Evolutionary conservation across 2,888 invertebrate genomes (phyloP).

Genomic region (Acanthosepion lycidas): DNA sequence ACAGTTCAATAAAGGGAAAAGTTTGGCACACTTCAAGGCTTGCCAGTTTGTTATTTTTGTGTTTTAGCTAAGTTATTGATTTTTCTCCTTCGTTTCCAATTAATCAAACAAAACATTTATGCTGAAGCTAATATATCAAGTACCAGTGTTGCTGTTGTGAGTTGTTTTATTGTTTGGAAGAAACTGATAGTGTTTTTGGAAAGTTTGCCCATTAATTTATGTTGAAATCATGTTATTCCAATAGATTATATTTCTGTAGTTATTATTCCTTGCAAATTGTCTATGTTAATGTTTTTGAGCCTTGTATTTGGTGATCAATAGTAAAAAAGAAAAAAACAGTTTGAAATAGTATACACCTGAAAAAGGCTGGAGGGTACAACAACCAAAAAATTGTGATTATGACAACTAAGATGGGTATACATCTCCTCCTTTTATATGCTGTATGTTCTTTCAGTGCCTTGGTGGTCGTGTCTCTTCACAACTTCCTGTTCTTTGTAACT

Average conservation of each 20-base stretch:
- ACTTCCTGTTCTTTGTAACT: too few relatives aligned
- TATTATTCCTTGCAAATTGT: neutral
- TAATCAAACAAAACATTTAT: constrained; percentile 1
- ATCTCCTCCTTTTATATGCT: too few relatives aligned
- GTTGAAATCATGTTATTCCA: neutral
- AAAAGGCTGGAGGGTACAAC: too few relatives aligned
- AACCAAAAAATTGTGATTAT: too few relatives aligned
- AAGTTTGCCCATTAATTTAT: neutral
- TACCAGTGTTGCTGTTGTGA: neutral
- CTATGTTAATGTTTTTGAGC: too few relatives aligned
- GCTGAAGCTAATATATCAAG: constrained; percentile 2
- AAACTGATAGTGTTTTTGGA: neutral
- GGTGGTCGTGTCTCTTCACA: too few relatives aligned
- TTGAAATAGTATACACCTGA: too few relatives aligned
- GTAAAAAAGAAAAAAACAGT: too few relatives aligned
- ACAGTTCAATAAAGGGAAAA: neutral
- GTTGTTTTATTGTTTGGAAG: neutral
- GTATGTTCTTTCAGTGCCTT: too few relatives aligned
- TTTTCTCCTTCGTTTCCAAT: neutral
- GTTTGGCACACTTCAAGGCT: neutral
- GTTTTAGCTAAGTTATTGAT: constrained; percentile 21
- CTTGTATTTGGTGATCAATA: too few relatives aligned
- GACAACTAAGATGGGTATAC: too few relatives aligned
- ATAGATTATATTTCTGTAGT: neutral
- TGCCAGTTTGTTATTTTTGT: neutral